Conservation (phyloP, 2,888 invertebrate genomes). For the Parnassius mnemosyne region DNA sequence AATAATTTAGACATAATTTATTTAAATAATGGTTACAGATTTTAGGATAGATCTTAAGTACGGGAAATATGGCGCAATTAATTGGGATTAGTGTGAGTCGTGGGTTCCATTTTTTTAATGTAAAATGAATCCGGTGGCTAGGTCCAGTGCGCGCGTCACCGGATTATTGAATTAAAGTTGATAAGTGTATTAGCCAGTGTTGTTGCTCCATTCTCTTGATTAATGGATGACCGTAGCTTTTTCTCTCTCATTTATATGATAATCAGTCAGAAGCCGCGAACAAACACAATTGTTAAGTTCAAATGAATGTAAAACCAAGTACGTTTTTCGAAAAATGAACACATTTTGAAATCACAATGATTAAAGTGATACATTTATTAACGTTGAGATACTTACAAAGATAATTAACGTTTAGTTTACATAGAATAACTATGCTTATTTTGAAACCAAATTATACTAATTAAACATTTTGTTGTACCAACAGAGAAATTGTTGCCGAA, state of each 20-base stretch:
- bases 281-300: constrained; percentile 72
- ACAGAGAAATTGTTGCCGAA: constrained; percentile 58
- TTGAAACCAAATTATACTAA: constrained; percentile 61
- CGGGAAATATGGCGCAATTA: constrained; percentile 56
- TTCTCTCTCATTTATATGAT: constrained; percentile 79
- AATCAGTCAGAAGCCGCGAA: constrained; percentile 69
- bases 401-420: constrained; percentile 46
- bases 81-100: constrained; percentile 69
- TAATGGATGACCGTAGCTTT: constrained; percentile 73
- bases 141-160: constrained; percentile 57
- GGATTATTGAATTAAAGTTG: constrained; percentile 79
- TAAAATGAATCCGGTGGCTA: constrained; percentile 55
- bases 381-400: too few relatives aligned
- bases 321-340: constrained; percentile 53
- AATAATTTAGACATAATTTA: too few relatives aligned
- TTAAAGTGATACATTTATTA: constrained; percentile 34
- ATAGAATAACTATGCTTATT: constrained; percentile 61
- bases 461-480: constrained; percentile 53
- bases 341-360: constrained; percentile 41
- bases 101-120: constrained; percentile 74
- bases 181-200: constrained; percentile 78
- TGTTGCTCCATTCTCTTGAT: constrained; percentile 76
- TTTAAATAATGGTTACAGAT: too few relatives aligned
- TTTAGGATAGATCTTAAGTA: constrained; percentile 1
- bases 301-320: constrained; percentile 55